These are phyloP conservation scores for Galerucella calmariensis DNA, from an alignment of 2,888 invertebrate species.

Conservation along the genomic window DNA sequence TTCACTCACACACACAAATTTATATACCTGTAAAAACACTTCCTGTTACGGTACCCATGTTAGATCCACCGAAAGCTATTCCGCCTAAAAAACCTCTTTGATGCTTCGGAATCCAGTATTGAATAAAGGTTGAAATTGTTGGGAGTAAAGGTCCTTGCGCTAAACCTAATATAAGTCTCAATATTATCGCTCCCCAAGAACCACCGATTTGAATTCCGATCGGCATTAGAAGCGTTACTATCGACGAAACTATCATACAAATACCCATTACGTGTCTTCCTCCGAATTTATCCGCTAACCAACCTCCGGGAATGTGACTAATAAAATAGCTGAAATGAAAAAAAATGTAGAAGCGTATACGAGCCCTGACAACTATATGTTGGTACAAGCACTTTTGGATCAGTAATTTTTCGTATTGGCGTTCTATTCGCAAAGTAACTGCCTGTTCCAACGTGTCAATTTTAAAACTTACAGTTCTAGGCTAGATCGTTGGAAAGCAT, in stretches of 20 bases:
- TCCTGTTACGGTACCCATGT: constrained; percentile 74
- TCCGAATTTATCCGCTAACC: constrained; percentile 81
- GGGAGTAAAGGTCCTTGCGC: constrained; percentile 86
- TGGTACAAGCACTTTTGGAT: too few relatives aligned
- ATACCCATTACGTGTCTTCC: constrained; percentile 84
- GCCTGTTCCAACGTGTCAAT: too few relatives aligned
- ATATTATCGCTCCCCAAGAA: constrained; percentile 72
- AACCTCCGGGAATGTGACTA: constrained; percentile 84
- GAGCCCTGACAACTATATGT: constrained; percentile 61
- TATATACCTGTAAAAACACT: constrained; percentile 67
- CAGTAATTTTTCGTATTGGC: too few relatives aligned
- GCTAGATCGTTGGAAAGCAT: too few relatives aligned
- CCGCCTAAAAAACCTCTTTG: constrained; percentile 82
- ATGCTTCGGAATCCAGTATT: constrained; percentile 81
- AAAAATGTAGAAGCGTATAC: neutral
- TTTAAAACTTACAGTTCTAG: constrained; percentile 54
- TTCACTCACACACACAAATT: neutral
- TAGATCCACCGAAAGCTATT: constrained; percentile 80
- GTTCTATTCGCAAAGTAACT: too few relatives aligned
- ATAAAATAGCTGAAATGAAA: constrained; percentile 73
- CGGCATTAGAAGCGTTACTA: constrained; percentile 83
- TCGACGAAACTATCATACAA: constrained; percentile 81
- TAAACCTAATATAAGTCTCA: constrained; percentile 75
- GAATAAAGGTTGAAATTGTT: constrained; percentile 62
- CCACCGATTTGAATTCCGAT: constrained; percentile 72